Percentiles rank a stretch among this genome's conserved stretches.
These are phyloP conservation scores for Condylostylus longicornis DNA, from an alignment of 1,140 invertebrate species.

Conservation along the genomic window DNA sequence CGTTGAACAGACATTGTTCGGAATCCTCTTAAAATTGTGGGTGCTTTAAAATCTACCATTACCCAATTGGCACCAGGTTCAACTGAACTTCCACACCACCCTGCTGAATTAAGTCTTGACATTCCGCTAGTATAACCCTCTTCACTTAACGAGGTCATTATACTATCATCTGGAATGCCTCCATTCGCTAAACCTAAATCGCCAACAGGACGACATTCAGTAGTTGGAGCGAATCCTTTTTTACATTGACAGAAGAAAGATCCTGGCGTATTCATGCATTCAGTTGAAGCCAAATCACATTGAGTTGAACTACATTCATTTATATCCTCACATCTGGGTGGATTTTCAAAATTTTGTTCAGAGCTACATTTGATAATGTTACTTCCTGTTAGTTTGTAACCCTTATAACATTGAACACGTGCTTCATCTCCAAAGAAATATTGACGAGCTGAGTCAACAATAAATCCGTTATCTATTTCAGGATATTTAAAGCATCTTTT, in stretches of 20 bases:
- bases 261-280: constrained; percentile 80
- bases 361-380: constrained; percentile 78
- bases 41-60: constrained; percentile 71
- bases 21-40: constrained; percentile 79
- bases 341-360: constrained; percentile 67
- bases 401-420: constrained; percentile 79
- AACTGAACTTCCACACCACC: constrained; percentile 76
- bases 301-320: constrained; percentile 83
- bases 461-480: constrained; percentile 68
- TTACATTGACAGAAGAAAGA: constrained; percentile 85
- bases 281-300: constrained; percentile 78
- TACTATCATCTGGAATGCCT: constrained; percentile 76
- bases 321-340: constrained; percentile 79
- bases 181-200: constrained; percentile 80
- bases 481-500: constrained; percentile 70
- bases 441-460: constrained; percentile 53
- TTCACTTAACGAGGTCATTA: constrained; percentile 70
- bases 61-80: constrained; percentile 80
- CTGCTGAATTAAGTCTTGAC: constrained; percentile 62
- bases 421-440: constrained; percentile 86
- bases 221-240: constrained; percentile 66
- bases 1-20: constrained; percentile 73
- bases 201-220: constrained; percentile 75
- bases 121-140: constrained; percentile 67
- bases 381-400: constrained; percentile 70